Conservation (phyloP, 2,797 vertebrate genomes). For the Galaxias olidus region DNA sequence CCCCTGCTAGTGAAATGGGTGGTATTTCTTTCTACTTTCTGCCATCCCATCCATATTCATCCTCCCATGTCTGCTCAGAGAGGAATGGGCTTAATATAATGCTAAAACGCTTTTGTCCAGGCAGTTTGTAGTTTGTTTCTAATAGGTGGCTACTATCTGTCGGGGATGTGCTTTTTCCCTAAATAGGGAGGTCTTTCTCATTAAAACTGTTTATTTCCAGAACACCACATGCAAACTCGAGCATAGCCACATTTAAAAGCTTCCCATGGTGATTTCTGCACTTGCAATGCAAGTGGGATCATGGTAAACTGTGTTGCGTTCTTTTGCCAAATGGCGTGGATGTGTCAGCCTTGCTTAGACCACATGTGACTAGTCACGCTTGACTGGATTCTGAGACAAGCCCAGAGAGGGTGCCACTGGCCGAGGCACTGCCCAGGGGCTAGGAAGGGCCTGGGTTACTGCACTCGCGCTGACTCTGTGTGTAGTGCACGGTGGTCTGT, state of each 20-base stretch:
- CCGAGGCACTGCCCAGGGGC: slow-evolving; percentile 9
- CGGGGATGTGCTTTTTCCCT: neutral
- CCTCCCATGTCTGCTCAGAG: no score
- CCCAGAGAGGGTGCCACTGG: slow-evolving; percentile 46
- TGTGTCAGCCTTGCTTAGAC: slow-evolving; percentile 66
- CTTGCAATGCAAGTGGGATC: slow-evolving; percentile 47
- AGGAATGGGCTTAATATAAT: no score
- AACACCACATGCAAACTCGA: slow-evolving; percentile 32
- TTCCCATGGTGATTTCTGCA: slow-evolving; percentile 47
- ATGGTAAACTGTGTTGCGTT: slow-evolving; percentile 49
- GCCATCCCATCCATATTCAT: no score
- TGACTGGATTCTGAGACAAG: slow-evolving; percentile 52
- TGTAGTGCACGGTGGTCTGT: slow-evolving; percentile 26
- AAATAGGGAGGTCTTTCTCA: slow-evolving; percentile 25
- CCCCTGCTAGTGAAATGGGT: no score
- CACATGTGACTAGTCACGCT: slow-evolving; percentile 59
- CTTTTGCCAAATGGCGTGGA: slow-evolving; percentile 69
- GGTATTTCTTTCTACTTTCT: no score
- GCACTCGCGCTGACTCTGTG: slow-evolving; percentile 37
- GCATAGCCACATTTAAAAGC: slow-evolving; percentile 45
- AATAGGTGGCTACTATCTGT: neutral
- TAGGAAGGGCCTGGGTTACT: neutral
- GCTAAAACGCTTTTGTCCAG: no score
- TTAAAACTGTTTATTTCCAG: slow-evolving; percentile 26
- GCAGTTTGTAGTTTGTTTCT: no score